phyloP scores from a whole-genome alignment of 2,113 vertebrate species.

The Oxyruncus cristatus region DNA sequence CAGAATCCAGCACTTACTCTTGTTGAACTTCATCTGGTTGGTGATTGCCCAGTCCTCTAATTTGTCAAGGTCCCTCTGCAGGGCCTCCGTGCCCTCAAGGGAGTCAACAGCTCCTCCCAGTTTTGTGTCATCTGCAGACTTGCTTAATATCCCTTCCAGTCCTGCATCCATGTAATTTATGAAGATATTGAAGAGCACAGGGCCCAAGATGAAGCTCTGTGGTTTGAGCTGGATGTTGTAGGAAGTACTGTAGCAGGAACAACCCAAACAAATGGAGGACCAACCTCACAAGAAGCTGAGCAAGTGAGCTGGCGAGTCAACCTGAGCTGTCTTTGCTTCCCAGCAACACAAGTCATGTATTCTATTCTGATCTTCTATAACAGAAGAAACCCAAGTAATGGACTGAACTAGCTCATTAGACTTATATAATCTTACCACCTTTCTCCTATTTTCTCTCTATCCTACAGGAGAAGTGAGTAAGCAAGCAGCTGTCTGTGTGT shows the following conservation, averaged over 20 bases:
- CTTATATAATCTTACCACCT: not conserved
- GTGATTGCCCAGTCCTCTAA: not conserved
- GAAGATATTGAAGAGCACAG: too few relatives aligned
- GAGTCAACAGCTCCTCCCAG: not conserved
- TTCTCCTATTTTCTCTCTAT: not conserved
- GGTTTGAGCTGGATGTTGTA: not conserved
- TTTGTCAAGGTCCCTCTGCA: not conserved
- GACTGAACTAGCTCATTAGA: not conserved
- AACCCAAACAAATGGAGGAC: not conserved
- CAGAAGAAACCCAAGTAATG: not conserved
- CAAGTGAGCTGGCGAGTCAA: not conserved
- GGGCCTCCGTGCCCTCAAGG: not conserved
- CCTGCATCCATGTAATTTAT: too few relatives aligned
- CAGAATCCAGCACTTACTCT: not conserved
- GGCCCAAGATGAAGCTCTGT: not conserved
- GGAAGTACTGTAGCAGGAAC: not conserved
- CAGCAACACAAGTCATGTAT: fast-evolving
- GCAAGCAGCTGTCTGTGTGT: not conserved
- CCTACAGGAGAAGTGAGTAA: not conserved
- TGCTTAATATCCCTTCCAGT: not conserved
- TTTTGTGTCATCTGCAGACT: not conserved
- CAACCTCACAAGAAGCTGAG: not conserved
- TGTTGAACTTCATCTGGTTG: not conserved
- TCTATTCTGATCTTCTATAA: not conserved
- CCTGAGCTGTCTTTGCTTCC: not conserved